Conservation (phyloP, 2,113 vertebrate genomes). For the Emydura subglobosa region DNA sequence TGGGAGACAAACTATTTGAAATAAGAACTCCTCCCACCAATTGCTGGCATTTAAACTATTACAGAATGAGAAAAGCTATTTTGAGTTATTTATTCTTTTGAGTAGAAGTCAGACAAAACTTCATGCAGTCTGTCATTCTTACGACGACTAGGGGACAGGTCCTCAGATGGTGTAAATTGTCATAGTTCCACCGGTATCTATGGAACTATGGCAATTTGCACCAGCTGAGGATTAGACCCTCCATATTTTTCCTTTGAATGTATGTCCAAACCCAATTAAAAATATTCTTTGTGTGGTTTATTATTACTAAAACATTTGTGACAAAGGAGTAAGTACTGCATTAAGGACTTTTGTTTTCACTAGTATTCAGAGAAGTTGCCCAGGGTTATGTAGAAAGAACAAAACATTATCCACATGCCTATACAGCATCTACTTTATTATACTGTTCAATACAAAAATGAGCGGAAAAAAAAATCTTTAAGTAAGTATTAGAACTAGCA, state of each 20-base stretch:
- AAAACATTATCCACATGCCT: not conserved
- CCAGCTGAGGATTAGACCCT: not conserved
- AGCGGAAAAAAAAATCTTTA: not conserved
- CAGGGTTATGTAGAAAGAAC: rapidly evolving
- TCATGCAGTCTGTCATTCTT: not conserved
- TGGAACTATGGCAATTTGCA: not conserved
- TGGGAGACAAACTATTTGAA: not conserved
- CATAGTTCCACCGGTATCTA: not conserved
- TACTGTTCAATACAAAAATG: not conserved
- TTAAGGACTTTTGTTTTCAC: no score
- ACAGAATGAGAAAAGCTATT: not conserved
- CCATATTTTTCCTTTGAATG: not conserved
- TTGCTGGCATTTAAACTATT: not conserved
- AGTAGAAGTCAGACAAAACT: not conserved
- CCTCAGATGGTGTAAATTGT: not conserved
- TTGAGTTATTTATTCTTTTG: not conserved
- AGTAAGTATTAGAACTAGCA: not conserved
- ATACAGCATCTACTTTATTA: not conserved
- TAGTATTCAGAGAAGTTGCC: rapidly evolving
- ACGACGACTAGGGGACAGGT: not conserved
- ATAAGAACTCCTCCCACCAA: not conserved
- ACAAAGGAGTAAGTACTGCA: not conserved
- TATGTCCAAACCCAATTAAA: not conserved
- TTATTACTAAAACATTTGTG: not conserved
- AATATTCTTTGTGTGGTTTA: not conserved